phyloP scores from a whole-genome alignment of 2,888 invertebrate species.

The Andrena haemorrhoa region DNA sequence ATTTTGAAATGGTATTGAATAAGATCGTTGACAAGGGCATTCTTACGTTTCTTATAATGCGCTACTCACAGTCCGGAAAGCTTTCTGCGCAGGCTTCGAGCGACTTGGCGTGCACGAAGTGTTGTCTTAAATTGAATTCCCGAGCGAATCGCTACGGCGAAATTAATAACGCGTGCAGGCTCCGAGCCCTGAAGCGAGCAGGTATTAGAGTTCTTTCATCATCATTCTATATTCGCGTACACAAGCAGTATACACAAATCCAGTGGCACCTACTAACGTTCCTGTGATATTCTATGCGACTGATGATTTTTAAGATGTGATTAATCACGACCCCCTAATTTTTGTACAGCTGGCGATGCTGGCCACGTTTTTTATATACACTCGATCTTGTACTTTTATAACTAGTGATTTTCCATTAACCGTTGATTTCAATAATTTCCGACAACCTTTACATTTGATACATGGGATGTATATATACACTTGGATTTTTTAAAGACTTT shows the following conservation, averaged over 20 bases:
- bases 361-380: slow-evolving; percentile 48
- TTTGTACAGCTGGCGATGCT: slow-evolving; percentile 52
- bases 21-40: slow-evolving; percentile 45
- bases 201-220: background rate
- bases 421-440: slow-evolving; percentile 24
- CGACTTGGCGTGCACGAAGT: background rate
- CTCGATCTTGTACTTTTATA: slow-evolving; percentile 54
- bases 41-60: slow-evolving; percentile 22
- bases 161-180: background rate
- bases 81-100: background rate
- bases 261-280: slow-evolving; percentile 62
- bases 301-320: slow-evolving; percentile 59
- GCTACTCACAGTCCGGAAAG: background rate
- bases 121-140: background rate
- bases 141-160: background rate
- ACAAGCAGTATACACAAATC: slow-evolving; percentile 33
- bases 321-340: slow-evolving; percentile 43
- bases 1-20: slow-evolving; percentile 31
- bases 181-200: background rate
- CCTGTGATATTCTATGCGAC: slow-evolving; percentile 67
- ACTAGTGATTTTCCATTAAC: slow-evolving; percentile 41
- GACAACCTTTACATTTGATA: slow-evolving; percentile 49
- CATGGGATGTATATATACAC: slow-evolving; percentile 16
- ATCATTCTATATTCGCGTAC: slow-evolving; percentile 10
- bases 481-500: slow-evolving; percentile 34